Conservation (phyloP, 2,113 vertebrate species). For the Agelaius phoeniceus region DNA sequence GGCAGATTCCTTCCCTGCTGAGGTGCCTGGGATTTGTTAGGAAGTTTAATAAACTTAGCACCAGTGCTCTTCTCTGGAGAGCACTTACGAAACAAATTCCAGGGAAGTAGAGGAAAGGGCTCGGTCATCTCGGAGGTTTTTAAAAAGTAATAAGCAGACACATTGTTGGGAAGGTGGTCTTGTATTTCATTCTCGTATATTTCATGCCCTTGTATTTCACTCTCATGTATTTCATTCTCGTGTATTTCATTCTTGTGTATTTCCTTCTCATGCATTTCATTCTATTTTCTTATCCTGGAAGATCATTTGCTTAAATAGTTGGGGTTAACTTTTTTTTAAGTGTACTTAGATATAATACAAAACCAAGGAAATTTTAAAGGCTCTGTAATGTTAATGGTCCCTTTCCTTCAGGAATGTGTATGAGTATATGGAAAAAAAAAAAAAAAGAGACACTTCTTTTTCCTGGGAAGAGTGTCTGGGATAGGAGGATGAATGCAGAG, state of each 20-base stretch:
- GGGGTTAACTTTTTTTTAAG: not conserved
- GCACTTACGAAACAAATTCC: not conserved
- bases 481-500: not conserved
- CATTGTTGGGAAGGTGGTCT: not conserved
- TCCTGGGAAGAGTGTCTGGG: not conserved
- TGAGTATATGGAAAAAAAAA: not conserved
- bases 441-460: not conserved
- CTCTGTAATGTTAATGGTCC: not conserved
- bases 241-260: not conserved
- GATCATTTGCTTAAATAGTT: not conserved
- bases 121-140: not conserved
- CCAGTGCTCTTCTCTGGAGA: not conserved
- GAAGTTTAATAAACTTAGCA: not conserved
- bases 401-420: not conserved
- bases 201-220: not conserved
- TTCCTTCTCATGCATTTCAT: not conserved
- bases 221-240: not conserved
- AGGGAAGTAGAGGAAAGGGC: not conserved
- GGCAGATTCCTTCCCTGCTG: not conserved
- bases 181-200: not conserved
- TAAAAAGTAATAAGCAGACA: not conserved
- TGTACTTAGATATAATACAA: not conserved
- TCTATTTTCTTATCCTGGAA: not conserved
- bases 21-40: not conserved
- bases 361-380: not conserved